Evolutionary conservation across 2,888 invertebrate genomes (phyloP).

Genomic region (Geophilus truncorum): DNA sequence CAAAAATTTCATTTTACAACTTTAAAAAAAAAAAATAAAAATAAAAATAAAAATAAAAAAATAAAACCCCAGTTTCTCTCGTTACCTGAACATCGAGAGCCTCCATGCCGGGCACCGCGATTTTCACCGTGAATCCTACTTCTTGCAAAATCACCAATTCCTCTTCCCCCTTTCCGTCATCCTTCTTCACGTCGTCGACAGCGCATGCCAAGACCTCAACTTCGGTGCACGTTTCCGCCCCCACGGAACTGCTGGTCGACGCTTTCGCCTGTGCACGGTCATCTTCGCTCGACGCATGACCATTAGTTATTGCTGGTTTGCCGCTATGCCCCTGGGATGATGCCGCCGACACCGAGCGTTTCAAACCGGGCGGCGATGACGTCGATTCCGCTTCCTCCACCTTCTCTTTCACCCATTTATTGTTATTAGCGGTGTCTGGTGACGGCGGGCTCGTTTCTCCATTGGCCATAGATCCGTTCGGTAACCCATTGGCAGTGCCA

Average conservation of each 20-base stretch:
- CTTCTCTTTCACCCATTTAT: neutral
- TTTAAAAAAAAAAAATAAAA: too few species aligned
- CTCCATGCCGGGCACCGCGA: slow-evolving; percentile 84
- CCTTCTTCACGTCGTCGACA: neutral
- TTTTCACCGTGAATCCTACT: slow-evolving; percentile 87
- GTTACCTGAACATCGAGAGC: slow-evolving; percentile 84
- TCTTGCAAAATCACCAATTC: slow-evolving; percentile 83
- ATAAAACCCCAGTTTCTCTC: too few species aligned
- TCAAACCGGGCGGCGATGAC: neutral
- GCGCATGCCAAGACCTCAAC: too few species aligned
- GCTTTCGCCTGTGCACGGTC: neutral
- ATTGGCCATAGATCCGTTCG: neutral
- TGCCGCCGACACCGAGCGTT: neutral
- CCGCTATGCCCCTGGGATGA: neutral
- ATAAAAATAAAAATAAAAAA: too few species aligned
- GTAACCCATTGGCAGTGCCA: neutral
- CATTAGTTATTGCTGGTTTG: neutral
- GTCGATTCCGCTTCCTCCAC: neutral
- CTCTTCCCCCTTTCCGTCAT: slow-evolving; percentile 32
- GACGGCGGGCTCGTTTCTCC: neutral
- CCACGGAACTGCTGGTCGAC: neutral
- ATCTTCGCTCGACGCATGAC: neutral
- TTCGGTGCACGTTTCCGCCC: neutral
- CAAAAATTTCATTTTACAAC: too few species aligned
- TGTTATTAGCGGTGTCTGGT: neutral